Conservation (phyloP, 2,888 invertebrate species). For the Cataglyphis rosenhaueri region DNA sequence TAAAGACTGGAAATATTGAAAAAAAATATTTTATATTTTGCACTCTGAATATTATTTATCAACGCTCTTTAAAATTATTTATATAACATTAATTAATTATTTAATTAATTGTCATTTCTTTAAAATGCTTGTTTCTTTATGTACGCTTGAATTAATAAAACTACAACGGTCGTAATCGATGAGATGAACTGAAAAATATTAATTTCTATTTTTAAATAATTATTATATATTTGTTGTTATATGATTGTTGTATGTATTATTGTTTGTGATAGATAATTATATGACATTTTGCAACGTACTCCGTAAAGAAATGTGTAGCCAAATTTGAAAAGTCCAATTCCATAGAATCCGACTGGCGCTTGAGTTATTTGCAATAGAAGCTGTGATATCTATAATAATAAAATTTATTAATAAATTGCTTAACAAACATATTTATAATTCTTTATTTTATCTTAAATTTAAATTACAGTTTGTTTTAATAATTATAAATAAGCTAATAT, state of each 20-base stretch:
- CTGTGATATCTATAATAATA: constrained; percentile 20
- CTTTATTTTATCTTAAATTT: not conserved
- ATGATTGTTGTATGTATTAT: not conserved
- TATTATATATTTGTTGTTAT: too few relatives aligned
- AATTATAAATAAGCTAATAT: not conserved
- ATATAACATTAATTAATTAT: not conserved
- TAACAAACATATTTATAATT: not conserved
- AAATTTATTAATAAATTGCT: not conserved
- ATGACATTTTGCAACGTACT: not conserved
- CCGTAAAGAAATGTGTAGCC: constrained; percentile 21
- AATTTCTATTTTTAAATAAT: not conserved
- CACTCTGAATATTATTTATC: too few relatives aligned
- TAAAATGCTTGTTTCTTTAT: not conserved
- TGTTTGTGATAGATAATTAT: not conserved
- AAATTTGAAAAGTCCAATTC: constrained; percentile 21
- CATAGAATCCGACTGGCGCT: not conserved
- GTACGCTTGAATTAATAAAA: not conserved
- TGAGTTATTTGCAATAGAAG: not conserved
- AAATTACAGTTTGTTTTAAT: not conserved
- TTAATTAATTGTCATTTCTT: not conserved
- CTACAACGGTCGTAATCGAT: not conserved
- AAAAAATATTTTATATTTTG: too few relatives aligned
- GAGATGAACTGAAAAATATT: constrained; percentile 17
- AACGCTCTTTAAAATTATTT: not conserved
- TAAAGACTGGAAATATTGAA: too few relatives aligned